Conservation (phyloP, 2,888 invertebrate genomes). For the Rhingia campestris region DNA sequence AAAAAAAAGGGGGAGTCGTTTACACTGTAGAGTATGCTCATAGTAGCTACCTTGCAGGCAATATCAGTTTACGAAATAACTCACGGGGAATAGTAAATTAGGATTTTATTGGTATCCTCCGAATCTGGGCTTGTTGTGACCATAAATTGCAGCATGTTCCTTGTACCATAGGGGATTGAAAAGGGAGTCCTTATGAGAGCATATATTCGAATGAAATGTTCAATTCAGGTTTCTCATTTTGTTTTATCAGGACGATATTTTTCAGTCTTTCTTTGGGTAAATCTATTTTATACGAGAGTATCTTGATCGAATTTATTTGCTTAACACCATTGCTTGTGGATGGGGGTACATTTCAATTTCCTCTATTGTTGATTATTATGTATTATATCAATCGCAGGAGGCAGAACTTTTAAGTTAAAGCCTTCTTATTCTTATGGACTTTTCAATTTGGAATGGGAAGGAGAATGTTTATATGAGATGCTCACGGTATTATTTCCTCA, state of each 20-base stretch:
- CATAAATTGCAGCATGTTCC: conserved; percentile 25
- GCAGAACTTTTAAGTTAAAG: too few relatives aligned
- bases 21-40: too few relatives aligned
- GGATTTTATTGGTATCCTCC: conserved; percentile 36
- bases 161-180: background rate
- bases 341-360: too few relatives aligned
- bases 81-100: conserved; percentile 36
- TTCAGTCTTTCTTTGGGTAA: background rate
- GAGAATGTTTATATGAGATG: too few relatives aligned
- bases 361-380: too few relatives aligned
- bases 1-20: background rate
- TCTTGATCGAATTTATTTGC: background rate
- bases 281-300: background rate
- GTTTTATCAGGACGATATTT: conserved; percentile 19
- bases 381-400: too few relatives aligned
- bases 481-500: too few relatives aligned
- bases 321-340: background rate
- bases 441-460: too few relatives aligned
- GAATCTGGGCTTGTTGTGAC: conserved; percentile 22
- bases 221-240: conserved; percentile 36
- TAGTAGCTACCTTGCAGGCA: conserved; percentile 1
- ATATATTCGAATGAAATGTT: conserved; percentile 1
- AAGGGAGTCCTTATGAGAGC: background rate
- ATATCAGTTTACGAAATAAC: conserved; percentile 9
- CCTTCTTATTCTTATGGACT: too few relatives aligned